Evolutionary conservation across 1,140 invertebrate species (phyloP), one percentile per base, ranked within the genome.

Genomic region (Dryas iulia): DNA sequence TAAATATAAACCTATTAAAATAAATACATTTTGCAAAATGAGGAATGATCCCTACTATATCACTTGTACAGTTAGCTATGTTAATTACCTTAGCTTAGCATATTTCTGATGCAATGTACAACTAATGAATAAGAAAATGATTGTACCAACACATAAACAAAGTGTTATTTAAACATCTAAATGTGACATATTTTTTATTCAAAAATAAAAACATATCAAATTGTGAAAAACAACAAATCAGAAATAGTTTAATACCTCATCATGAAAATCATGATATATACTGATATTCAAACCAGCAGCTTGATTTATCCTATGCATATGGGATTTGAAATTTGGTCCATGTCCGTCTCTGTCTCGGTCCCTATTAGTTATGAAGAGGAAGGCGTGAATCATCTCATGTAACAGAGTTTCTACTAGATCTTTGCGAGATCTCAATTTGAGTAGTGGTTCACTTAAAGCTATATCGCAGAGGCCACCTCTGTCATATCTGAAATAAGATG

Each of bases 301-400:
- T 77, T 93, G 92, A 91, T 99, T 99, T 56, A 99, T 99, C 72
- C 97, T 93, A 61, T 96, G 81, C 99, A 99, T 99, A 73, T 99
- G 97, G 60, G 94, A 94, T 70, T 97, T 95, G 84, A 99, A 99
- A 78, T 97, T 95, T 6, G 97, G 97, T 0, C 99, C 99, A 93
- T 99, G 99, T 6, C 96, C 97, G 92, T 98, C 96, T 82, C 97
- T 94, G 77, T 99, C 97, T 78, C 94, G 93, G 78, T 96, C 95
- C 70, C 96, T 95, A 64, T 95, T 92, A 3, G 97, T 97, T 0
- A 99, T 93, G 93, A 99, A 99, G 57, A 99, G 93, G 87, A 95
- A 99, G 0, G 98, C 99, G 91, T 99, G 99, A 69, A 99, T 99
- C 99, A 99, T 99, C 92, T 99, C 99, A 92, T 99, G 99, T 92